Percentiles rank a stretch among this genome's conserved stretches.
Evolutionary conservation across 2,888 invertebrate genomes (phyloP).

Genomic region (Hesperia comma): DNA sequence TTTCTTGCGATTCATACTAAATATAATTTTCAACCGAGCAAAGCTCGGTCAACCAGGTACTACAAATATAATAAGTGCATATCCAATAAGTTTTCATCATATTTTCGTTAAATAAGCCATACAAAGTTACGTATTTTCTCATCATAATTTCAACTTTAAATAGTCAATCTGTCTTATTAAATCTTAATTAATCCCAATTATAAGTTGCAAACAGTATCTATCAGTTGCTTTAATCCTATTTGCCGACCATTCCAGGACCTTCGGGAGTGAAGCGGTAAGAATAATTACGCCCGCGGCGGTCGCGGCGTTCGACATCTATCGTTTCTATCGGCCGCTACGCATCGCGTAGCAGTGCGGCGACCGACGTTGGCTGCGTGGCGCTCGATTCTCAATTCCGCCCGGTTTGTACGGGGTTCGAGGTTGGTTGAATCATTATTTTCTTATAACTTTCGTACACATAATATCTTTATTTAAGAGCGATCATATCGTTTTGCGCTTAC

Average conservation of each 20-base stretch:
- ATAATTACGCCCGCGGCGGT: too few species aligned
- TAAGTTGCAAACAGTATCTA: too few species aligned
- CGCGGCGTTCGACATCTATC: not conserved
- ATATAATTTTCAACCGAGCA: too few species aligned
- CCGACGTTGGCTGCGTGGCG: not conserved
- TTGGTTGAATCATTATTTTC: too few species aligned
- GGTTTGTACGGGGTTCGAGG: too few species aligned
- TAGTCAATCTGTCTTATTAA: not conserved
- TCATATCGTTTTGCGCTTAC: slow-evolving; percentile 11
- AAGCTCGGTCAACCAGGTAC: too few species aligned
- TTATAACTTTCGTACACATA: too few species aligned
- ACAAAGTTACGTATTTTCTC: not conserved
- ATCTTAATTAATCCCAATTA: not conserved
- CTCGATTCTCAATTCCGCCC: too few species aligned
- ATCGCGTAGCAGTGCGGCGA: not conserved
- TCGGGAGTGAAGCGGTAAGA: too few species aligned
- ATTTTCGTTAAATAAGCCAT: not conserved
- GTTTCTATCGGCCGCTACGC: not conserved
- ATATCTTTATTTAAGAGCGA: not conserved
- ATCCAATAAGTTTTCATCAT: not conserved
- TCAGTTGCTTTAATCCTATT: too few species aligned
- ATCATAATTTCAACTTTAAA: not conserved
- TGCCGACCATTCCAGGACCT: too few species aligned
- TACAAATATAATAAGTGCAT: not conserved
- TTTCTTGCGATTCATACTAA: too few species aligned